Evolutionary conservation across 2,888 invertebrate genomes (phyloP), one percentile per base, ranked within the genome.

Genomic region (Tupiocoris notatus): DNA sequence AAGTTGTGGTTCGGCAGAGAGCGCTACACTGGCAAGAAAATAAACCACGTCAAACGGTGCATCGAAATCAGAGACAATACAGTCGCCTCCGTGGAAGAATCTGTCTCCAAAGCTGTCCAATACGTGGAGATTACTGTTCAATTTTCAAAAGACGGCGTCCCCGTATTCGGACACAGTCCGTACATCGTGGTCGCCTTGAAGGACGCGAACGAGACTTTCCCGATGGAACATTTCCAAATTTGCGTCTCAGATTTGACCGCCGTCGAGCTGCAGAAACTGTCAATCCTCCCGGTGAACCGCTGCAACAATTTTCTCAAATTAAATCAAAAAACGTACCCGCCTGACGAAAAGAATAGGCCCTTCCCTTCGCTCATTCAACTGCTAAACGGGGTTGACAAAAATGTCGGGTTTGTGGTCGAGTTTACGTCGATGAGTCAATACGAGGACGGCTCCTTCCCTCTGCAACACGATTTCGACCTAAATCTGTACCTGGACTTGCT

Each of bases 361-460:
- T 73, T 73, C 23, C 73, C 73, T n/a, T 23, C 73, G 1, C 9
- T 73, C 20, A 62, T 63, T 56, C 73, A 73, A 20, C 54, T 73
- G 56, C 16, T 73, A 21, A 73, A 73, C 22, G 39, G 54, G 7
- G 54, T 73, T 6, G 22, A 63, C 6, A 73, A 39, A 39, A 62
- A 20, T n/a, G 54, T 62, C 17, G 73, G 73, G 7, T 73, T 73
- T n/a, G 17, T 73, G 0, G 39, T 73, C 7, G 73, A 73, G n/a
- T 12, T 73, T 1, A 62, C 16, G 18, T 62, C 63, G 12, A 25
- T 62, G 20, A 17, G 16, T 2, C 39, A 16, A 1, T 21, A 17
- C 6, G 21, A 25, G 7, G 12, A 24, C n/a, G 73, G 73, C 7
- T 20, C 39, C 1, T 73, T 62, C 23, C 62, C 62, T 0, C 21